phyloP scores from a whole-genome alignment of 2,797 vertebrate species.

The Champsocephalus gunnari region DNA sequence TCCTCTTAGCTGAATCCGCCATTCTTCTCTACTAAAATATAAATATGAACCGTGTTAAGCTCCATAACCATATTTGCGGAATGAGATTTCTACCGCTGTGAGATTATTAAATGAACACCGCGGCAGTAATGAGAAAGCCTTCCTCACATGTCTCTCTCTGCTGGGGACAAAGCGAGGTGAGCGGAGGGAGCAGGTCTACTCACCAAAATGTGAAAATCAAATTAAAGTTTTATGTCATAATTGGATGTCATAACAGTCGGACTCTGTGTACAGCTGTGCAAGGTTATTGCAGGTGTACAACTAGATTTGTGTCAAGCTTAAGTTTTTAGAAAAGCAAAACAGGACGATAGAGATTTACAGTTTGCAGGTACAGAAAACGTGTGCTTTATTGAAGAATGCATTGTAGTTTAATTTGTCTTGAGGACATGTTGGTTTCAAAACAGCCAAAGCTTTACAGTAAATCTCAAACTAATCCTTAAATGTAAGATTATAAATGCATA shows the following conservation, averaged over 20 bases:
- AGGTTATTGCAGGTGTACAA: slow-evolving; percentile 14
- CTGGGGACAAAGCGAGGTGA: slow-evolving; percentile 43
- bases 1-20: slow-evolving; percentile 42
- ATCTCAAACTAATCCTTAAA: slow-evolving; percentile 47
- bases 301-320: slow-evolving; percentile 7
- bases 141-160: slow-evolving; percentile 37
- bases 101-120: slow-evolving; percentile 76
- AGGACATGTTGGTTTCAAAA: slow-evolving; percentile 18
- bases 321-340: slow-evolving; percentile 8
- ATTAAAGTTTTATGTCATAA: slow-evolving; percentile 37
- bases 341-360: background rate
- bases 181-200: slow-evolving; percentile 21
- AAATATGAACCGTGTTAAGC: slow-evolving; percentile 68
- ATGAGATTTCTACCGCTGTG: slow-evolving; percentile 67
- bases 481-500: slow-evolving; percentile 21
- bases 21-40: slow-evolving; percentile 53
- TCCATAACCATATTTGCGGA: slow-evolving; percentile 73
- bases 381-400: background rate
- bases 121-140: slow-evolving; percentile 64
- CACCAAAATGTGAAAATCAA: slow-evolving; percentile 32
- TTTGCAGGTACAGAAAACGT: background rate
- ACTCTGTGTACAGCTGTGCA: slow-evolving; percentile 16
- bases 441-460: slow-evolving; percentile 1
- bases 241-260: slow-evolving; percentile 30
- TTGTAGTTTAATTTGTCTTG: background rate